A percentile compares a stretch with the other conserved stretches of the same genome.
Conservation (phyloP, 2,888 invertebrate genomes). For the Apamea monoglypha region DNA sequence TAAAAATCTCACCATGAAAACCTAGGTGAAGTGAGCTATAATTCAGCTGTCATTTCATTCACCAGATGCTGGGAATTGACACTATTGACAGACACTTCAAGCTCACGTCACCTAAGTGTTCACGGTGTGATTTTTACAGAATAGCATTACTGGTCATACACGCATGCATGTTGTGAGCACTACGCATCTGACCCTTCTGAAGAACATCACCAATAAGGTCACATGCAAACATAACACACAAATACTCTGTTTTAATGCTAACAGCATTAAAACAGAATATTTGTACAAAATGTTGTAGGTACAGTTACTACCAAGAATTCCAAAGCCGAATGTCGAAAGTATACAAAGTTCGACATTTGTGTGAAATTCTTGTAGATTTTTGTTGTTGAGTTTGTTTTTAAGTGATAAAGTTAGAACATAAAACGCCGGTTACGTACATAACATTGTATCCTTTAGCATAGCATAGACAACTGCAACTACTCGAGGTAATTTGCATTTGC, state of each 20-base stretch:
- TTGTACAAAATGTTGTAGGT: not conserved
- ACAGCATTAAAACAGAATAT: not conserved
- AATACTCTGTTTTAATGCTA: not conserved
- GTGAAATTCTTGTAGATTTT: not conserved
- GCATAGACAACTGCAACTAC: not conserved
- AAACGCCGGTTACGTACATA: not conserved
- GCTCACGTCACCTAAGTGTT: no score
- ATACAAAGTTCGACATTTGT: not conserved
- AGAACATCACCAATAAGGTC: not conserved
- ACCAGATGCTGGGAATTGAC: no score
- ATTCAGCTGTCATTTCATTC: no score
- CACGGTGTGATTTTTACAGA: no score
- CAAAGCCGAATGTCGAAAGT: not conserved
- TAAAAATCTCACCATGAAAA: no score
- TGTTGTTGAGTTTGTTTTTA: constrained; percentile 10
- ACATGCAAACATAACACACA: not conserved
- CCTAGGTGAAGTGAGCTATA: no score
- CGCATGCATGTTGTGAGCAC: not conserved
- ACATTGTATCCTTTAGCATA: not conserved
- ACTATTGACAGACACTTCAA: no score
- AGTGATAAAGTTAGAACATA: constrained; percentile 9
- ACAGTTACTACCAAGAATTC: not conserved
- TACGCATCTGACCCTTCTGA: not conserved
- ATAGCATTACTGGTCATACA: not conserved
- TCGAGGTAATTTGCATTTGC: constrained; percentile 21